phyloP scores from a whole-genome alignment of 2,113 vertebrate genomes.

The Melanocharis versteri region DNA sequence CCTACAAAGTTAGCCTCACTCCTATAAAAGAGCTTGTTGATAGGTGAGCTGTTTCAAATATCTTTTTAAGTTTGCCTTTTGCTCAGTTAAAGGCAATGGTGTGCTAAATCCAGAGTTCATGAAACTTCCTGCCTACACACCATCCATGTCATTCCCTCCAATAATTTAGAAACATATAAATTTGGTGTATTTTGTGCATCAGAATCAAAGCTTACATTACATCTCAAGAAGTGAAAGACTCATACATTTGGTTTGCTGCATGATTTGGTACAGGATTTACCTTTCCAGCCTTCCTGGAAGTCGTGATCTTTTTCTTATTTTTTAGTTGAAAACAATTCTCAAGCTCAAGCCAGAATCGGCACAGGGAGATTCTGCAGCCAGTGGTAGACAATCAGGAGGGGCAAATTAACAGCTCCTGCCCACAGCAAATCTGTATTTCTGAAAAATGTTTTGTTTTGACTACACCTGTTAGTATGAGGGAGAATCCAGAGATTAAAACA shows the following conservation, averaged over 20 bases:
- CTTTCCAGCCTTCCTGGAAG: not conserved
- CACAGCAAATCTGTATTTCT: not conserved
- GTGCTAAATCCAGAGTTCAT: not conserved
- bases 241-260: not conserved
- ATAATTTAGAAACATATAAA: not conserved
- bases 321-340: not conserved
- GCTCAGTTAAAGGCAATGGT: not conserved
- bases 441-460: not conserved
- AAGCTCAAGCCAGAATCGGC: not conserved
- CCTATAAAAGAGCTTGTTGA: not conserved
- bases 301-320: accelerated
- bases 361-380: not conserved
- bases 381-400: not conserved
- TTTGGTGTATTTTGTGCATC: not conserved
- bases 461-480: not conserved
- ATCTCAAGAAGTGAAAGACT: not conserved
- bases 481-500: not conserved
- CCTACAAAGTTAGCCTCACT: not conserved
- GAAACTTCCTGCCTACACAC: not conserved
- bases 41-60: not conserved
- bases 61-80: not conserved
- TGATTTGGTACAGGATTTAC: not conserved
- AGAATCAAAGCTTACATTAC: not conserved
- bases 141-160: not conserved
- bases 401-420: not conserved